Evolutionary conservation across 1,140 invertebrate genomes (phyloP), one percentile per base, ranked within the genome.

Genomic region (Eumaeus atala): DNA sequence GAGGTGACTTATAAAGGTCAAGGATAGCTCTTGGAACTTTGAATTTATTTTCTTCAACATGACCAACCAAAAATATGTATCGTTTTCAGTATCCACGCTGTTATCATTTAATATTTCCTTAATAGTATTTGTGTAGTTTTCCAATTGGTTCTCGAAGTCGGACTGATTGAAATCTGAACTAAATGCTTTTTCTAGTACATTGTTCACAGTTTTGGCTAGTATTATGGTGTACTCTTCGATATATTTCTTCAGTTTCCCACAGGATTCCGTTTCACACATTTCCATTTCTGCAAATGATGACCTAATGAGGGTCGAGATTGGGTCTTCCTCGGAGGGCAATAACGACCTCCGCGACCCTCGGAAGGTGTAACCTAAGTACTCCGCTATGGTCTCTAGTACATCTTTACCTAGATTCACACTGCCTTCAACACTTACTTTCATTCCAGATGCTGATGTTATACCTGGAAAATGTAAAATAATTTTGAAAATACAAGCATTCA

Each of bases 1-100:
- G n/a, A n/a, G n/a, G n/a, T n/a, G n/a, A n/a, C 14, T 18, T 60
- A 34, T 4, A 44, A 60, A 48, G 59, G 50, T 6, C 34, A 65
- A 68, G 11, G 49, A 40, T 34, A 67, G 62, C 48, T 73, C 59
- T 56, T 80, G 77, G 47, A 74, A 77, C 58, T 64, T 72, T 1
- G 61, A 60, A 42, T 60, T 71, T 11, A 83, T 76, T 58, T 65
- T 83, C 50, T 84, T 84, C 6, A 83, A 55, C 10, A 67, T n/a
- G 17, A 69, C 60, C 40, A 60, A 69, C 81, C 79, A 84, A 11
- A 66, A 35, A 14, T 71, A 68, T 0, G 38, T 34, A 52, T 68
- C 54, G 0, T 55, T 70, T 3, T 63, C 53, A 14, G 68, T 60
- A 11, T 28, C 21, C 2, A 3, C 21, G 21, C 2, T 6, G 21